Evolutionary conservation across 2,888 invertebrate genomes (phyloP), one percentile per base, ranked within the genome.

Genomic region (Deilephila elpenor): DNA sequence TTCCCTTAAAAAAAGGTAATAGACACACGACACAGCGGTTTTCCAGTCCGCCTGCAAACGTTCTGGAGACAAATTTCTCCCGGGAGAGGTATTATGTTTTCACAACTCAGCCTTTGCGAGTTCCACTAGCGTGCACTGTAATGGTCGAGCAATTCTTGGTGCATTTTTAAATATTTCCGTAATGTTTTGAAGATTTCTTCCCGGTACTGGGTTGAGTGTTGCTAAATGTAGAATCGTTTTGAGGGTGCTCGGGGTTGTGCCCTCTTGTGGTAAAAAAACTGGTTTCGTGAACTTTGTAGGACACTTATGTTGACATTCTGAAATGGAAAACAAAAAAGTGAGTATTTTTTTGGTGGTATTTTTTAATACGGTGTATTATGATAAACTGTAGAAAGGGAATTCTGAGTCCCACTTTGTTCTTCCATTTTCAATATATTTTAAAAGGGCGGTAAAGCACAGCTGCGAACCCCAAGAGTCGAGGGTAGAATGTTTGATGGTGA

Each of bases 71-170:
- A 75, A 78, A 78, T 78, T 73, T 70, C 67, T 64, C 82, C 74
- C 79, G 19, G 59, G 82, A 77, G 82, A 79, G 53, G 64, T 77
- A 74, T 77, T 73, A 67, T 71, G 32, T 61, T 51, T 70, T n/a
- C 61, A 71, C 71, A 60, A 71, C 53, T 74, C 44, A 29, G 53
- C 67, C 67, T 51, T 67, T 25, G 44, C 44, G 67, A 44, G 64
- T 51, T 67, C 25, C 14, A 20, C 37, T 11, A 44, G 44, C 25
- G 25, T 67, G 19, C n/a, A 64, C 5, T 25, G 44, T 67, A 51
- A 29, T 51, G n/a, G 51, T 60, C 29, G 14, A 25, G 51, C 67
- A 25, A 14, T 67, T 37, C 67, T 67, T 25, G 67, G 67, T 51
- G 67, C 51, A 51, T 51, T 67, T 67, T 67, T 51, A 51, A 51